Conservation (phyloP, 2,888 invertebrate species). For the Zeuzera pyrina region DNA sequence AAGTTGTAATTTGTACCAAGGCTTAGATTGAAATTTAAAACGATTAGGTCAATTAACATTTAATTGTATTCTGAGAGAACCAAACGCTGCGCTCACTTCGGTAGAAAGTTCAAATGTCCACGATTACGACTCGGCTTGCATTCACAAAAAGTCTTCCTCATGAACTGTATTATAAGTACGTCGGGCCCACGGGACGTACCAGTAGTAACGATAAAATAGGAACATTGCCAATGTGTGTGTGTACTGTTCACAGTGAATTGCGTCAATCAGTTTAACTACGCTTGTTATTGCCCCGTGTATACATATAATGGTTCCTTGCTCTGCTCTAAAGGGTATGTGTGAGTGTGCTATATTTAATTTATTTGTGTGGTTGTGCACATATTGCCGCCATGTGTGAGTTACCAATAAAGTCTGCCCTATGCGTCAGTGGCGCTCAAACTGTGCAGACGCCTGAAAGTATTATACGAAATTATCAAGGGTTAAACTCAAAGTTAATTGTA, state of each 20-base stretch:
- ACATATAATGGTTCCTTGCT: constrained; percentile 46
- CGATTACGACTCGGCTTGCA: constrained; percentile 44
- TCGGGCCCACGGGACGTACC: constrained; percentile 63
- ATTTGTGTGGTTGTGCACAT: constrained; percentile 51
- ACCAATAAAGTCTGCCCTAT: constrained; percentile 63
- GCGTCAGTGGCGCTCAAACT: constrained; percentile 49
- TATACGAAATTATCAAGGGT: too few relatives aligned
- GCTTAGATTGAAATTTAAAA: too few relatives aligned
- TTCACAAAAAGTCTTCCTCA: constrained; percentile 53
- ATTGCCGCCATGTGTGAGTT: constrained; percentile 59
- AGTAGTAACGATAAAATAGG: constrained; percentile 62
- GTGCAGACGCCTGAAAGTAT: too few relatives aligned
- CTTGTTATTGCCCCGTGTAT: constrained; percentile 50
- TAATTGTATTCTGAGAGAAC: too few relatives aligned
- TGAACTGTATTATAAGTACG: constrained; percentile 43
- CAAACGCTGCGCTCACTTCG: too few relatives aligned
- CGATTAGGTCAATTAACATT: too few relatives aligned
- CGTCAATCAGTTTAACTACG: constrained; percentile 58
- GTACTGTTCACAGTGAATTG: constrained; percentile 41
- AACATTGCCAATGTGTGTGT: constrained; percentile 46
- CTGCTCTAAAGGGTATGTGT: constrained; percentile 26
- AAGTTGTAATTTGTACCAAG: too few relatives aligned
- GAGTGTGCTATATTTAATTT: constrained; percentile 64
- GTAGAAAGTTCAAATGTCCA: too few relatives aligned
- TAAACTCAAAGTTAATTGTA: too few relatives aligned